These are phyloP conservation scores for Nesospiza acunhae DNA, from an alignment of 2,113 vertebrate species.

Conservation along the genomic window DNA sequence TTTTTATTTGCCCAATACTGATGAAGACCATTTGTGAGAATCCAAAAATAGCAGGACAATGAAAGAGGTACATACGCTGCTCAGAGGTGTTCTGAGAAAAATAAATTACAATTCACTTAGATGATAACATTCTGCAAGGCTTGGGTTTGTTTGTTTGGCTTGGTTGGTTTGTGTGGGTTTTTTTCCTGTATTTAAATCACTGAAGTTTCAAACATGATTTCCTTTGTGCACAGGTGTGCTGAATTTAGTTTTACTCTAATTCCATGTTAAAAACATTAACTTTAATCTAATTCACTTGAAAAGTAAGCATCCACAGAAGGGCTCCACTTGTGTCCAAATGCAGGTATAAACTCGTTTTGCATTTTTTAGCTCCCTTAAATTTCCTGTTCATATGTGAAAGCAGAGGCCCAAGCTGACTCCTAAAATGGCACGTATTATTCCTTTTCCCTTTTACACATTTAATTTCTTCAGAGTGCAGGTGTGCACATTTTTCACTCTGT, in stretches of 20 bases:
- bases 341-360: neutral
- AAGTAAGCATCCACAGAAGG: neutral
- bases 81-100: neutral
- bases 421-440: neutral
- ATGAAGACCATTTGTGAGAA: neutral
- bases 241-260: neutral
- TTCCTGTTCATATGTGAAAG: neutral
- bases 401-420: neutral
- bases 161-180: neutral
- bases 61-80: neutral
- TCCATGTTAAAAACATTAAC: neutral
- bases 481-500: fast-evolving
- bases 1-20: neutral
- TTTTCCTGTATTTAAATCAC: neutral
- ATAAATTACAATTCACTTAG: neutral
- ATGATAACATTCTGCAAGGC: neutral
- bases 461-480: neutral
- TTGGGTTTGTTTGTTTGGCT: neutral
- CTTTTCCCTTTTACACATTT: fast-evolving
- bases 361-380: neutral
- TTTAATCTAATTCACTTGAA: neutral
- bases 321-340: neutral
- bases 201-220: neutral
- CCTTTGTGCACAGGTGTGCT: neutral
- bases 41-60: neutral